Percentiles rank a stretch among this genome's conserved stretches.
Evolutionary conservation across 2,888 invertebrate species (phyloP).

Genomic region (Tetragnatha montana): DNA sequence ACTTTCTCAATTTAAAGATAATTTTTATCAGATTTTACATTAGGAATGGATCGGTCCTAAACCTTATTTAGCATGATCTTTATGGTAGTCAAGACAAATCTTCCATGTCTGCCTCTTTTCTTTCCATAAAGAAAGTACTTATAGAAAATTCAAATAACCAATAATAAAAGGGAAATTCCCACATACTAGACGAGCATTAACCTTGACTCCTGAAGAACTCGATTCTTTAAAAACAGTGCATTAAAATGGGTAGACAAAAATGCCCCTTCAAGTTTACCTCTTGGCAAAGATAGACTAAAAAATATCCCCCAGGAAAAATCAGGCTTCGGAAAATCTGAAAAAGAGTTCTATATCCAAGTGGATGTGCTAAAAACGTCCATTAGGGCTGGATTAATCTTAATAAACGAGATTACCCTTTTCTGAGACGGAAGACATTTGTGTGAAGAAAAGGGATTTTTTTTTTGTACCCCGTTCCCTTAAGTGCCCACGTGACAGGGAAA

Average conservation of each 20-base stretch:
- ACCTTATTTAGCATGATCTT: too few relatives aligned
- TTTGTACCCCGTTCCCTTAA: conserved; percentile 3
- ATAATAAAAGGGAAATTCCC: too few relatives aligned
- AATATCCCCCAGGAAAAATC: not conserved
- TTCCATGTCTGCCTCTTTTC: too few relatives aligned
- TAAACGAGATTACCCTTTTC: conserved; percentile 54
- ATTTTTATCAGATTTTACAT: too few relatives aligned
- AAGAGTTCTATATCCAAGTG: not conserved
- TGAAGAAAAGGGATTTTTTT: conserved; percentile 34
- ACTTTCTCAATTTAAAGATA: too few relatives aligned
- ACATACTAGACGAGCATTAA: too few relatives aligned
- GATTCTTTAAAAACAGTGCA: too few relatives aligned
- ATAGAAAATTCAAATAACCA: too few relatives aligned
- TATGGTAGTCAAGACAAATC: too few relatives aligned
- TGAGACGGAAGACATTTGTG: conserved; percentile 23
- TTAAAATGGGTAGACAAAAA: not conserved
- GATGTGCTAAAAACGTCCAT: conserved; percentile 48
- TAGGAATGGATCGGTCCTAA: too few relatives aligned
- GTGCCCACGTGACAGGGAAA: conserved; percentile 47
- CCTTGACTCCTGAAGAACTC: too few relatives aligned
- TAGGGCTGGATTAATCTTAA: conserved; percentile 51
- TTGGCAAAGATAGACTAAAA: not conserved
- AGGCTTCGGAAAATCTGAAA: not conserved
- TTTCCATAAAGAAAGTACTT: too few relatives aligned
- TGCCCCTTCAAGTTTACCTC: not conserved